phyloP scores from a whole-genome alignment of 1,140 invertebrate genomes.

The Drosophila simulans region DNA sequence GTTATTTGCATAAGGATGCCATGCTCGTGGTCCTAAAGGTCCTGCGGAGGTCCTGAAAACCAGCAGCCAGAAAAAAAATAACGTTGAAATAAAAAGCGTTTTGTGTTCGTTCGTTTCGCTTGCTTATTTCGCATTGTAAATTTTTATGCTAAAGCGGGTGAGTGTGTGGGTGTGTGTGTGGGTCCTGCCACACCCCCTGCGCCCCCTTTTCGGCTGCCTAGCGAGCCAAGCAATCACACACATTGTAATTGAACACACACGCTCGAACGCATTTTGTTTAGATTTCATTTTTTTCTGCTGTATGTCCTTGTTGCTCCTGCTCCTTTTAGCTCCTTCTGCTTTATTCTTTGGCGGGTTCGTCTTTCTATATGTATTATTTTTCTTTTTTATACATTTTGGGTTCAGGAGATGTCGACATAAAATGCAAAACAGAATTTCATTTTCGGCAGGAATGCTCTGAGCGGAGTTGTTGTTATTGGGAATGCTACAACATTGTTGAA shows the following conservation, averaged over 20 bases:
- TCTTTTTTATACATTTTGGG: conserved; percentile 69
- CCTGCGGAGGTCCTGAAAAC: conserved; percentile 44
- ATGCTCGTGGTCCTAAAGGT: conserved; percentile 43
- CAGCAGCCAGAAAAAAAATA: conserved; percentile 43
- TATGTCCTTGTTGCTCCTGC: conserved; percentile 47
- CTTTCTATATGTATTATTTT: conserved; percentile 32
- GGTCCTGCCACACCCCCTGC: conserved; percentile 29
- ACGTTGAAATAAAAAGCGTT: conserved; percentile 50
- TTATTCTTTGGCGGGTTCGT: conserved; percentile 45
- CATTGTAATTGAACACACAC: conserved; percentile 84
- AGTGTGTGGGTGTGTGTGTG: conserved; percentile 25
- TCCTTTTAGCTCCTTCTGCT: conserved; percentile 41
- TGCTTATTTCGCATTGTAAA: conserved; percentile 82
- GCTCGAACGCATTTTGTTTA: conserved; percentile 83
- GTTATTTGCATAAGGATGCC: conserved; percentile 79
- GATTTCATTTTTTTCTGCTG: conserved; percentile 71
- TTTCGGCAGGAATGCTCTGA: conserved; percentile 79
- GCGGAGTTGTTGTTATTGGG: conserved; percentile 72
- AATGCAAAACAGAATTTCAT: conserved; percentile 84
- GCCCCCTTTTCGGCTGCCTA: conserved; percentile 18
- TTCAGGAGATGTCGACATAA: conserved; percentile 81
- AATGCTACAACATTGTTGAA: conserved; percentile 83
- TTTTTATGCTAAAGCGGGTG: conserved; percentile 65
- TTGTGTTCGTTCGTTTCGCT: conserved; percentile 70
- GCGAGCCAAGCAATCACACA: conserved; percentile 79